These are phyloP conservation scores for Corvus hawaiiensis DNA, from an alignment of 2,113 vertebrate species.

Conservation along the genomic window DNA sequence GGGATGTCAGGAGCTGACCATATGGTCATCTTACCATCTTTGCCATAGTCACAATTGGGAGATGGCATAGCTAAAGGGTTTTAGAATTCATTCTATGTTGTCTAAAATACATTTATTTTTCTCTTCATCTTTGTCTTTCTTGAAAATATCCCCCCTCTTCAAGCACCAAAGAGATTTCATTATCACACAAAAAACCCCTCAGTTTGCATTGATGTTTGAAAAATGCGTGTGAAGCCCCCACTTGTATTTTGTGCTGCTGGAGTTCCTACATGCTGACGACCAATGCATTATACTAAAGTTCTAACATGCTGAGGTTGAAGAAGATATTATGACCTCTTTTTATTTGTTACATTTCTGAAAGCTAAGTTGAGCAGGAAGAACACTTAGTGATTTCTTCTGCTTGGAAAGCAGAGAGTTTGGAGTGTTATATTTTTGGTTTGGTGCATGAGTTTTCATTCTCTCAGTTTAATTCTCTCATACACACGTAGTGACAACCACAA, in stretches of 20 bases:
- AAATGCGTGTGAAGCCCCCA: rapidly evolving
- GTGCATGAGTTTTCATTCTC: not conserved
- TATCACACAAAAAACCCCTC: not conserved
- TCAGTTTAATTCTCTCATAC: not conserved
- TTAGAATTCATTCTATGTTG: not conserved
- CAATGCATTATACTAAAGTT: not conserved
- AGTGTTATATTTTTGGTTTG: not conserved
- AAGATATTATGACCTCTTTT: not conserved
- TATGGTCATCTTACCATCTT: not conserved
- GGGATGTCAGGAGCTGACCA: not conserved
- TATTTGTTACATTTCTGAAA: not conserved
- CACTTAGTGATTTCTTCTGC: not conserved
- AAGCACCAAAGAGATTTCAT: not conserved
- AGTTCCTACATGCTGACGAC: not conserved
- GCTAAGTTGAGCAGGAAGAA: not conserved
- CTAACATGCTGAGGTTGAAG: not conserved
- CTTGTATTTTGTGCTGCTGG: not conserved
- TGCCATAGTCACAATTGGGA: not conserved
- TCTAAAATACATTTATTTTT: not conserved
- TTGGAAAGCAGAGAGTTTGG: not conserved
- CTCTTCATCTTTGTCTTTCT: not conserved
- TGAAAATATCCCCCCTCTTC: not conserved
- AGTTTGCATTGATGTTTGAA: not conserved
- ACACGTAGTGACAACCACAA: not conserved
- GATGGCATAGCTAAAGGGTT: not conserved